phyloP scores from a whole-genome alignment of 1,140 invertebrate genomes.

The Heterodera carotae region DNA sequence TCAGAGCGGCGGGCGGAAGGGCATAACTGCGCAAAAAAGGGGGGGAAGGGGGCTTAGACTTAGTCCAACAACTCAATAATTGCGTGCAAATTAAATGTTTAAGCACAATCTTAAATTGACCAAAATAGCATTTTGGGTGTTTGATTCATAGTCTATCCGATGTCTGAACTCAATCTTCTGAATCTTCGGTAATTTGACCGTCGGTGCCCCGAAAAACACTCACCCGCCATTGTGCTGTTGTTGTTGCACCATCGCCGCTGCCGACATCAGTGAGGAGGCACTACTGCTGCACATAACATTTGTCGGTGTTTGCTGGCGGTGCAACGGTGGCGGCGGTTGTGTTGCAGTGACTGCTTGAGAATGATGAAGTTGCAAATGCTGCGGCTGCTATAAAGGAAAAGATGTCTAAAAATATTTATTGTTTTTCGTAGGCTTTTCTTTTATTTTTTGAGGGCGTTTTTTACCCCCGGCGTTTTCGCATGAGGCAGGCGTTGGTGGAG shows the following conservation, averaged over 20 bases:
- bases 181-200: no score
- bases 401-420: neutral
- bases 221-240: conserved; percentile 20
- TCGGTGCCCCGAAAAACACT: neutral
- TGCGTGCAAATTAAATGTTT: no score
- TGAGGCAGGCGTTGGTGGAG: neutral
- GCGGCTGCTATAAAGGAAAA: neutral
- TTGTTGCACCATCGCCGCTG: conserved; percentile 14
- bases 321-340: neutral
- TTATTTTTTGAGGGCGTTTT: neutral
- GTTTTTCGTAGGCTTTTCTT: neutral
- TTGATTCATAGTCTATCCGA: no score
- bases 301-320: neutral
- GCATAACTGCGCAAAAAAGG: neutral
- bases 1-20: neutral
- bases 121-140: no score
- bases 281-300: neutral
- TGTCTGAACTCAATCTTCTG: no score
- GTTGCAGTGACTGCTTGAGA: neutral
- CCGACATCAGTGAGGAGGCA: neutral
- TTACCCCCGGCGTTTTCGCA: neutral
- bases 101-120: no score
- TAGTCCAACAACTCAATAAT: no score
- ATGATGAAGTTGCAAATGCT: neutral
- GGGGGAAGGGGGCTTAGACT: neutral